Conservation (phyloP, 2,888 invertebrate species). For the Tipula helvola region DNA sequence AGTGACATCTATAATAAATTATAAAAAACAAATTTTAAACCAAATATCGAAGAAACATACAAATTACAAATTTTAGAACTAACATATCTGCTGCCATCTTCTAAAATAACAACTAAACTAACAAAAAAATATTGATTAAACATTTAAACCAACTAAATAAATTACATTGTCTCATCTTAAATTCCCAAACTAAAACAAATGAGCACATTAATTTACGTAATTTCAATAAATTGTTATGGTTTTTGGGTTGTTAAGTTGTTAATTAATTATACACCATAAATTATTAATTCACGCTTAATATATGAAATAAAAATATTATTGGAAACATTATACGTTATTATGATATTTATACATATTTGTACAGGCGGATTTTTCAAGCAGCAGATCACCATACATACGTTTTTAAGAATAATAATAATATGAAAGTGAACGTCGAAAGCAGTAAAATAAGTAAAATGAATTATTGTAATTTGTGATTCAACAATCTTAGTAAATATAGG, state of each 20-base stretch:
- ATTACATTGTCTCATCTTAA: neutral
- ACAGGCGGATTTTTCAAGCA: neutral
- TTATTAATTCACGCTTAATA: neutral
- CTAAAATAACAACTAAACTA: neutral
- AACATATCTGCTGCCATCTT: neutral
- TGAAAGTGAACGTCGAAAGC: neutral
- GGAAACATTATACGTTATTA: neutral
- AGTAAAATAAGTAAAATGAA: neutral
- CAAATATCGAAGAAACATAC: neutral
- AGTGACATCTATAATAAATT: neutral
- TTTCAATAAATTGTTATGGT: neutral
- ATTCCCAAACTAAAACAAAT: too few relatives aligned
- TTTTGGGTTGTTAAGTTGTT: neutral
- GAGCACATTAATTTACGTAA: neutral
- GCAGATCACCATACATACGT: neutral
- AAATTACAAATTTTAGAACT: neutral
- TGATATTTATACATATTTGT: neutral
- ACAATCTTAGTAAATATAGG: neutral
- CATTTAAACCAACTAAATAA: neutral
- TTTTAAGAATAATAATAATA: neutral
- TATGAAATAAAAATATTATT: neutral
- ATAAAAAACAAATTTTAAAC: neutral
- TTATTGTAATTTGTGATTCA: neutral
- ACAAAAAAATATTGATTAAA: neutral
- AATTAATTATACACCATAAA: neutral